Evolutionary conservation across 1,140 invertebrate species (phyloP).

Genomic region (Batillaria attramentaria): DNA sequence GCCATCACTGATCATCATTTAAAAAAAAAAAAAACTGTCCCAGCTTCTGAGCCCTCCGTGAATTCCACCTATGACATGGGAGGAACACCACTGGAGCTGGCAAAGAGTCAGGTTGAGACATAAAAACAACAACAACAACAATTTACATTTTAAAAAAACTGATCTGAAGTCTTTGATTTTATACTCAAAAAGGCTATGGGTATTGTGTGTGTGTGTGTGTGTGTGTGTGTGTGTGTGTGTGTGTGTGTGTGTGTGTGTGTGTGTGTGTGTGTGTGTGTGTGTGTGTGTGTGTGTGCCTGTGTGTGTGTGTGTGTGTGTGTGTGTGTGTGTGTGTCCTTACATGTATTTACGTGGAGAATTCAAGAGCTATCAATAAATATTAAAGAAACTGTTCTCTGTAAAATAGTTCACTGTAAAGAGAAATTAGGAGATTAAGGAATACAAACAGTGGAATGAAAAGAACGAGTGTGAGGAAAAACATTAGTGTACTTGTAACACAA

Average conservation of each 20-base stretch:
- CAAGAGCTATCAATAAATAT: background rate
- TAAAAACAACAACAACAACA: no score
- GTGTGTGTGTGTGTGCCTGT: background rate
- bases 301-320: constrained; percentile 14
- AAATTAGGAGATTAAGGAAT: background rate
- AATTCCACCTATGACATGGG: no score
- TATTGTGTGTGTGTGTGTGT: no score
- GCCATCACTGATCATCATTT: no score
- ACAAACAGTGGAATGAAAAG: background rate
- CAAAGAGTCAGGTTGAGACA: no score
- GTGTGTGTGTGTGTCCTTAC: background rate
- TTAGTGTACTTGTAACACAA: background rate
- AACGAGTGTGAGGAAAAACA: background rate
- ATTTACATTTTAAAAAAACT: no score
- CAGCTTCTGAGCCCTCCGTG: no score
- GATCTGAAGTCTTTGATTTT: no score
- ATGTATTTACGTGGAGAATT: background rate
- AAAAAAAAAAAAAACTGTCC: no score
- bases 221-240: background rate
- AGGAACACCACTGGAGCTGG: no score
- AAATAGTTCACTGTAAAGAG: background rate
- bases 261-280: constrained; percentile 2
- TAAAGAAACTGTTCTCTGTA: background rate
- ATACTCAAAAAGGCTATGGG: no score
- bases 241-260: background rate